These are phyloP conservation scores for Scatophagus argus DNA, from an alignment of 2,113 vertebrate species.

Conservation along the genomic window DNA sequence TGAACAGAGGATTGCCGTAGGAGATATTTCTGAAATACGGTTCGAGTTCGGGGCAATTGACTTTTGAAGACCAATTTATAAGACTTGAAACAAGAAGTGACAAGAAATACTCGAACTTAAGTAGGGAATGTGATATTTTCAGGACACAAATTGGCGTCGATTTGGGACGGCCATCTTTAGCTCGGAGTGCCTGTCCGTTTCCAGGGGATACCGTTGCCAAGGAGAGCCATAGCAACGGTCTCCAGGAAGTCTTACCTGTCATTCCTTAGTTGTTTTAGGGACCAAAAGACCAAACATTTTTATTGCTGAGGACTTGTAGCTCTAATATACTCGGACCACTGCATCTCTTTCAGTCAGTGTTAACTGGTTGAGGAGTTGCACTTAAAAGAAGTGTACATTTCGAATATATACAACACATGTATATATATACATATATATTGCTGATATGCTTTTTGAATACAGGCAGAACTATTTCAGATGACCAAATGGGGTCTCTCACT, in stretches of 20 bases:
- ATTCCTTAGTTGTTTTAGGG: constrained; percentile 99
- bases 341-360: constrained; percentile 92
- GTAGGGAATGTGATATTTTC: constrained; percentile 82
- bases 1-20: constrained; percentile 73
- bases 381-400: constrained; percentile 87
- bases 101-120: constrained; percentile 68
- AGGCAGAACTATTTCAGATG: constrained; percentile 91
- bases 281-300: constrained; percentile 99
- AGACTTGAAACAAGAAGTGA: constrained; percentile 72
- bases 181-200: constrained; percentile 95
- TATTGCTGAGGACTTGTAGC: constrained; percentile 96
- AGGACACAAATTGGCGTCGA: constrained; percentile 83
- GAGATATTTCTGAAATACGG: constrained; percentile 75
- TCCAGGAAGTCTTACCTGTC: constrained; percentile 96
- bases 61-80: constrained; percentile 82
- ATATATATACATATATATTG: constrained; percentile 88
- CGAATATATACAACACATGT: constrained; percentile 87
- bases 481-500: constrained; percentile 82
- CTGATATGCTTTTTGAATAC: constrained; percentile 92
- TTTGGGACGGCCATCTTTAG: constrained; percentile 84
- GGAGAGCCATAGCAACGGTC: constrained; percentile 88
- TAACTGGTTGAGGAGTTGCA: constrained; percentile 93
- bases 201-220: constrained; percentile 90
- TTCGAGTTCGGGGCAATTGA: constrained; percentile 70
- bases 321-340: constrained; percentile 94